These are phyloP conservation scores for Melieria crassipennis DNA, from an alignment of 2,888 invertebrate species.

Conservation along the genomic window DNA sequence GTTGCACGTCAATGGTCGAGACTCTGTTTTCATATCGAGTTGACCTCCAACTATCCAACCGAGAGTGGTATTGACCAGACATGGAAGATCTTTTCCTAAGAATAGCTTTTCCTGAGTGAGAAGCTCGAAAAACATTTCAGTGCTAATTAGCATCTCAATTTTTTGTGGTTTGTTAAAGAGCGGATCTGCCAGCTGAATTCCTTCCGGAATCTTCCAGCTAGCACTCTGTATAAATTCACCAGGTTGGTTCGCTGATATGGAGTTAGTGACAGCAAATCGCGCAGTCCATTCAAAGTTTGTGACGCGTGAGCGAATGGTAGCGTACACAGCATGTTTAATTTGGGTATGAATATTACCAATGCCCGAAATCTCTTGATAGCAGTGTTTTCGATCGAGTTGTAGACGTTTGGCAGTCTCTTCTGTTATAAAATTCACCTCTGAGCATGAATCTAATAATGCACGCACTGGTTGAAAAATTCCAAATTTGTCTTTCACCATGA, in stretches of 20 bases:
- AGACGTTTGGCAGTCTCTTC: slow-evolving; percentile 37
- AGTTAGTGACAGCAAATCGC: slow-evolving; percentile 30
- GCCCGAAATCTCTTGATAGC: slow-evolving; percentile 32
- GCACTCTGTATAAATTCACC: slow-evolving; percentile 13
- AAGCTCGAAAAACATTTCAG: slow-evolving; percentile 36
- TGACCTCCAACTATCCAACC: slow-evolving; percentile 28
- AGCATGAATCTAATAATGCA: slow-evolving; percentile 30
- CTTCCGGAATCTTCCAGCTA: slow-evolving; percentile 21
- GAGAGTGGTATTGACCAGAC: slow-evolving; percentile 27
- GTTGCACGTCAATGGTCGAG: neutral
- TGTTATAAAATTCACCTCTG: slow-evolving; percentile 29
- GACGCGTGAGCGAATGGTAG: slow-evolving; percentile 33
- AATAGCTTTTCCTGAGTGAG: slow-evolving; percentile 28
- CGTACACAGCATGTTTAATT: slow-evolving; percentile 17
- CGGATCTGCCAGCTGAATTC: slow-evolving; percentile 28
- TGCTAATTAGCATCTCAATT: slow-evolving; percentile 29
- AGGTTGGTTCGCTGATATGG: slow-evolving; percentile 33
- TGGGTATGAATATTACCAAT: slow-evolving; percentile 30
- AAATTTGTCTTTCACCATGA: slow-evolving; percentile 22
- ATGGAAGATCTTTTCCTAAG: slow-evolving; percentile 27
- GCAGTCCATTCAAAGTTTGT: slow-evolving; percentile 31
- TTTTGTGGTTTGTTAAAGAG: slow-evolving; percentile 27
- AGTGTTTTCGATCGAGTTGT: slow-evolving; percentile 18
- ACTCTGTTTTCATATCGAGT: neutral
- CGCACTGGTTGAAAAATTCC: slow-evolving; percentile 27